Conservation (phyloP, 2,888 invertebrate genomes). For the Drosophila maculinotata region DNA sequence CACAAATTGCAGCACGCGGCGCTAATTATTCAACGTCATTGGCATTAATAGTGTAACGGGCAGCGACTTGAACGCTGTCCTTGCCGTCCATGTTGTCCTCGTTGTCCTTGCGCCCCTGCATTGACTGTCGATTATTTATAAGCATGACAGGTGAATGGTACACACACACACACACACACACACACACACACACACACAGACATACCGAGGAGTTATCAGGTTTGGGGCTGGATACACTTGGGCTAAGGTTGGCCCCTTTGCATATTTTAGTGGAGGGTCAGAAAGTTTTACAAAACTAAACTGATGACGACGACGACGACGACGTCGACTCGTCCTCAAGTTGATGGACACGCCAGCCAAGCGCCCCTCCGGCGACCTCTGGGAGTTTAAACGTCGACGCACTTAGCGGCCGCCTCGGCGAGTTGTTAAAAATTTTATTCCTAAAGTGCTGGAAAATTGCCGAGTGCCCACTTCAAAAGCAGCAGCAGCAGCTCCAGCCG, state of each 20-base stretch:
- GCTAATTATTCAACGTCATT: constrained; percentile 79
- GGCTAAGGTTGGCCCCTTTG: constrained; percentile 35
- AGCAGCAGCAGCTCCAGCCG: constrained; percentile 9
- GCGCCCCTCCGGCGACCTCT: constrained; percentile 33
- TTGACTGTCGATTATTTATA: constrained; percentile 50
- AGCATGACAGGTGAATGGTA: constrained; percentile 41
- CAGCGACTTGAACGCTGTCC: constrained; percentile 32
- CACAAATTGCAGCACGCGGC: constrained; percentile 52
- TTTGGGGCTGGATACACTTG: not conserved
- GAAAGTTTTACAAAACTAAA: constrained; percentile 55
- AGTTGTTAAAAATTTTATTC: constrained; percentile 76
- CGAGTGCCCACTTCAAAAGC: constrained; percentile 70
- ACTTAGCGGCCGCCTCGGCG: constrained; percentile 74
- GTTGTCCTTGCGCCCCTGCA: constrained; percentile 6
- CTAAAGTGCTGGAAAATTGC: constrained; percentile 74
- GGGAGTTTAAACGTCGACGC: constrained; percentile 76
- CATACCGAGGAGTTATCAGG: constrained; percentile 2
- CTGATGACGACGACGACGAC: constrained; percentile 17
- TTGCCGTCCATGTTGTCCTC: constrained; percentile 28
- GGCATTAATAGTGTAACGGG: constrained; percentile 71
- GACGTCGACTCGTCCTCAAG: constrained; percentile 29
- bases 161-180: constrained; percentile 5
- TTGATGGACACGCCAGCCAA: constrained; percentile 50
- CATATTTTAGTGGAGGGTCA: constrained; percentile 58
- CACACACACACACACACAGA: not conserved